phyloP scores from a whole-genome alignment of 2,888 invertebrate species.

The Limenitis camilla region DNA sequence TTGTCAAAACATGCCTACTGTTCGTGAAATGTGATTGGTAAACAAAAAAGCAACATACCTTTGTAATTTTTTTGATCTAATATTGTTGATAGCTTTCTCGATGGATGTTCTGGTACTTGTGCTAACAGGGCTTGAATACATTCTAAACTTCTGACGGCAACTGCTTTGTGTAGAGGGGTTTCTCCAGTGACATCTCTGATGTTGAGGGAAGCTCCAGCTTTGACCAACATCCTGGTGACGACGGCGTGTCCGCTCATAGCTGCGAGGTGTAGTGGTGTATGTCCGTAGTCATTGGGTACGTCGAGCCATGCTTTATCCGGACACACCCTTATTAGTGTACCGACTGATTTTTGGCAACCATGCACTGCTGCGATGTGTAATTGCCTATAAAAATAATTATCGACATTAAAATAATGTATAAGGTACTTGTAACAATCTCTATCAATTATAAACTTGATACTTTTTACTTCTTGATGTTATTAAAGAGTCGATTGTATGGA shows the following conservation, averaged over 20 bases:
- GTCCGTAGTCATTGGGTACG: slow-evolving; percentile 84
- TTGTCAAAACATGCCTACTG: neutral
- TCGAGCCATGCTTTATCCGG: slow-evolving; percentile 86
- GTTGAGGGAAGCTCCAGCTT: slow-evolving; percentile 83
- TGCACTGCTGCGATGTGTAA: slow-evolving; percentile 90
- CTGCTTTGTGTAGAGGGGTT: slow-evolving; percentile 90
- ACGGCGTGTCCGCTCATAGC: slow-evolving; percentile 84
- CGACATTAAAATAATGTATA: too few relatives aligned
- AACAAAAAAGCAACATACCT: slow-evolving; percentile 75
- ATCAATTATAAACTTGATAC: too few relatives aligned
- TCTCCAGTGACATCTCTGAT: slow-evolving; percentile 85
- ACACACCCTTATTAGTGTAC: slow-evolving; percentile 83
- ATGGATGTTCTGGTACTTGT: slow-evolving; percentile 66
- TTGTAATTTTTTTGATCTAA: slow-evolving; percentile 89
- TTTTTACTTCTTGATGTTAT: too few relatives aligned
- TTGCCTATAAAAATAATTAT: slow-evolving; percentile 74
- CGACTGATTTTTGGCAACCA: slow-evolving; percentile 81
- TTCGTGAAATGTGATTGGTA: neutral
- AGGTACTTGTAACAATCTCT: too few relatives aligned
- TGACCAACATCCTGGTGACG: slow-evolving; percentile 83
- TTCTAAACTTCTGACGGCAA: slow-evolving; percentile 78
- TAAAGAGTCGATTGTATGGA: too few relatives aligned
- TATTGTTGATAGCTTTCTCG: slow-evolving; percentile 66
- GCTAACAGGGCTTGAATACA: slow-evolving; percentile 84
- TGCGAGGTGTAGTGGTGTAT: slow-evolving; percentile 91